Base-by-base conservation (phyloP, 53 echinoderm and acorn worm species). In the Zoroaster sp. region DNA sequence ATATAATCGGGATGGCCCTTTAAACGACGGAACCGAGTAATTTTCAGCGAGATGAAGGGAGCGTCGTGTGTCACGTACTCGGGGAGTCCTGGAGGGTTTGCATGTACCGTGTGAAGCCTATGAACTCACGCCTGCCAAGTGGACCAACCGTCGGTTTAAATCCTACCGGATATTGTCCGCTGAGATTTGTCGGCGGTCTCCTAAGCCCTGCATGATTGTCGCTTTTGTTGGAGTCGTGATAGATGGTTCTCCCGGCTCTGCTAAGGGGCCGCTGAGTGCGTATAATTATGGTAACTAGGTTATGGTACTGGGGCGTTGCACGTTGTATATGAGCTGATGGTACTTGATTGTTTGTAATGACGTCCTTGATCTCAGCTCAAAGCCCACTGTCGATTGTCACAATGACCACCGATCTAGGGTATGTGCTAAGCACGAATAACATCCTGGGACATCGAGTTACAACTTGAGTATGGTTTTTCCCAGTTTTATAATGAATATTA, bases 91-190 rank as follows among this genome's bases (percentile, higher is more conserved):
- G 13, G 75, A 76, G 47, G 74, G 40, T 12, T 20, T 25, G 12
- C 46, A 17, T 39, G 52, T 39, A 28, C 79, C 63, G 79, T 25
- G 79, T 63, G 63, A 35, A 44, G 55, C 79, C 40, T 54, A 55
- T 33, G 49, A 51, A 51, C 34, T 28, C 54, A 54, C 55, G 40
- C 59, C 63, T 20, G 79, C 55, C 79, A 79, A 55, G 79, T 54
- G 63, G 79, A 37, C 36, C 65, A 20, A 47, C n/a, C 71, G 71
- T 71, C 51, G 36, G 34, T 46, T 12, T 32, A 45, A 71, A 70
- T 71, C 85, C 71, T 68, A 44, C 83, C 83, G 83, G 83, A 83
- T 83, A 67, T 68, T 68, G 83, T 41, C 69, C 83, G 83, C 47
- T 69, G 80, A 80, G 80, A 55, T 80, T 37, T 59, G 80, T 36